Base-by-base conservation (phyloP, 2,113 vertebrate genomes). In the Ursus arctos region DNA sequence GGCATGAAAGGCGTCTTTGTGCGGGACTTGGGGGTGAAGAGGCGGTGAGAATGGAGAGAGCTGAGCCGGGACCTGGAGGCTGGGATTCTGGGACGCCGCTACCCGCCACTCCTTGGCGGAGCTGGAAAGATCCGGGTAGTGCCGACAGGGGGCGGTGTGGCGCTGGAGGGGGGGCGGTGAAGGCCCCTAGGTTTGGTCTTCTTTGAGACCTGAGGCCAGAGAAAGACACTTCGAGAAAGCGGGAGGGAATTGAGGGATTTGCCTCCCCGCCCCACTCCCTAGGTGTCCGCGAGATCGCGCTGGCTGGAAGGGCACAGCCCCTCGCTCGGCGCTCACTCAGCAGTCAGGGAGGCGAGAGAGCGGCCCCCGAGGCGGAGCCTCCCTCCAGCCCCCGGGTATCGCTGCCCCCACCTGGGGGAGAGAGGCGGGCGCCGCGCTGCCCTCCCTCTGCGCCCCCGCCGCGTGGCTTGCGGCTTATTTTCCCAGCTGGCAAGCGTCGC, bases 381-480 rank as follows among this genome's bases (percentile, higher is more conserved):
- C 80, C 55, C 65, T 36, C 40, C 63, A 6, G 74, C 19, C 63
- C 72, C 40, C 0, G 24, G 10, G 36, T 63, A 21, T 80, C 49
- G 49, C 91, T 14, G 61, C 71, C 90, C 88, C 80, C 43, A 94
- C 94, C 87, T 33, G 24, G 93, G 59, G 88, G 31, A 13, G 77
- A 71, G 91, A 65, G 91, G 90, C 84, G 91, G 95, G 51, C 21
- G 92, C 92, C 43, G 80, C 47, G 57, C 97, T 76, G 91, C 94
- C 93, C 91, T 80, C 71, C 85, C 81, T 49, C 49, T 2, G 91
- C 94, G 94, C 85, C 86, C 55, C 0, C 47, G 97, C 98, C 97
- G 92, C 96, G 97, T 95, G 98, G 97, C 97, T 97, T 92, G 97
- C 88, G 91, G 96, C 97, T 96, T 98, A 96, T 98, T 98, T 98